Conservation (phyloP, 2,888 invertebrate species). For the Seira ritae region DNA sequence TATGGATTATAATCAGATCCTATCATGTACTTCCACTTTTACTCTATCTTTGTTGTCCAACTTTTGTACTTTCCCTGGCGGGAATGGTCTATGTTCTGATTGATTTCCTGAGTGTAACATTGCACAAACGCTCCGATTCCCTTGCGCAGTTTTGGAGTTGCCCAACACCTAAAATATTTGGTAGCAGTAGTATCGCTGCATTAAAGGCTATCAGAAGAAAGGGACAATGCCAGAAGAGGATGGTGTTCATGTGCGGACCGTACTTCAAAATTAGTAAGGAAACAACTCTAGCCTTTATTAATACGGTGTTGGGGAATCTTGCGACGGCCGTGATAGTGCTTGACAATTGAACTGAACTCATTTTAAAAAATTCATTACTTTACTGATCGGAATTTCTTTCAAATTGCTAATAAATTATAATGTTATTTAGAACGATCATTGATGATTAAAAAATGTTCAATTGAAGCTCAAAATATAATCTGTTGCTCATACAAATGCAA, state of each 20-base stretch:
- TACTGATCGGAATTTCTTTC: no score
- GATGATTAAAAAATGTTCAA: no score
- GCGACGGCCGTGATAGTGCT: conserved; percentile 26
- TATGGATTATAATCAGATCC: no score
- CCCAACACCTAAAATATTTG: not conserved
- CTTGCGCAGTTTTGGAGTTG: conserved; percentile 24
- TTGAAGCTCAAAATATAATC: no score
- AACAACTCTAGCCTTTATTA: conserved; percentile 19
- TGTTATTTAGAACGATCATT: no score
- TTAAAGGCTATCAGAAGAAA: no score
- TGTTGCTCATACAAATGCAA: no score
- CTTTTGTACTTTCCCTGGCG: conserved; percentile 10
- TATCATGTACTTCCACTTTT: conserved; percentile 15
- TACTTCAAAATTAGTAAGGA: conserved; percentile 21
- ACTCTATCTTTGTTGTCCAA: conserved; percentile 35
- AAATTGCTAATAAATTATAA: no score
- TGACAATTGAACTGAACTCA: no score
- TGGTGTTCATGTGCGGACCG: conserved; percentile 30
- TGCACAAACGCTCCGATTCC: not conserved
- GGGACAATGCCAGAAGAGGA: not conserved
- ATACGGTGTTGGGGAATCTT: conserved; percentile 25
- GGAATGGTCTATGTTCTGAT: conserved; percentile 19
- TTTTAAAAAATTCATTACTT: no score
- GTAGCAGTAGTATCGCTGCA: no score
- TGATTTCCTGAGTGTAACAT: conserved; percentile 28